phyloP scores from a whole-genome alignment of 1,140 invertebrate species.

The Drosophila ohnishii region DNA sequence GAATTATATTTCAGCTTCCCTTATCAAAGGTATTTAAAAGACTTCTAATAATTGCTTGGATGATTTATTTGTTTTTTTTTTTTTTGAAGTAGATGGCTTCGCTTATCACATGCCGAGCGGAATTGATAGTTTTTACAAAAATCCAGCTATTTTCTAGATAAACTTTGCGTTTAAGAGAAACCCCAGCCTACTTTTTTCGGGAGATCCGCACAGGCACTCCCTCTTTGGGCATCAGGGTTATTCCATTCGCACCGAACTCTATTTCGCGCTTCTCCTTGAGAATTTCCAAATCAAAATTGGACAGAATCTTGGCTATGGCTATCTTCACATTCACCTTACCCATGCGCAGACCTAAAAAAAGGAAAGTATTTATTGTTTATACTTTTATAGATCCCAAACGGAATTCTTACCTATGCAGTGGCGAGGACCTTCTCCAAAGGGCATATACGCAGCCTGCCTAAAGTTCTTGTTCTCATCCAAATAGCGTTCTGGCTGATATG shows the following conservation, averaged over 20 bases:
- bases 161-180: not conserved
- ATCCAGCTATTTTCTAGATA: no score
- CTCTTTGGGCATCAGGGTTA: constrained; percentile 52
- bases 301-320: constrained; percentile 64
- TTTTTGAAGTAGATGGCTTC: not conserved
- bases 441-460: constrained; percentile 84
- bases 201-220: constrained; percentile 52
- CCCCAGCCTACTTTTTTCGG: constrained; percentile 17
- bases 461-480: constrained; percentile 81
- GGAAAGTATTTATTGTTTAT: no score
- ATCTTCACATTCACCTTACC: constrained; percentile 71
- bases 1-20: not conserved
- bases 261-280: constrained; percentile 41
- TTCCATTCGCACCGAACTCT: constrained; percentile 46
- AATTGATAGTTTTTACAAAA: not conserved
- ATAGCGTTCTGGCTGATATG: constrained; percentile 87
- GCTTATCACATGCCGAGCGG: not conserved
- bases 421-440: constrained; percentile 88
- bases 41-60: not conserved
- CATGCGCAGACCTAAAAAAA: constrained; percentile 63
- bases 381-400: no score
- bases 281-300: constrained; percentile 61
- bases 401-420: constrained; percentile 86
- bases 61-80: not conserved
- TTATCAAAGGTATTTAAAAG: not conserved